phyloP scores from a whole-genome alignment of 2,797 vertebrate genomes.

The Anisognathus igniventris region DNA sequence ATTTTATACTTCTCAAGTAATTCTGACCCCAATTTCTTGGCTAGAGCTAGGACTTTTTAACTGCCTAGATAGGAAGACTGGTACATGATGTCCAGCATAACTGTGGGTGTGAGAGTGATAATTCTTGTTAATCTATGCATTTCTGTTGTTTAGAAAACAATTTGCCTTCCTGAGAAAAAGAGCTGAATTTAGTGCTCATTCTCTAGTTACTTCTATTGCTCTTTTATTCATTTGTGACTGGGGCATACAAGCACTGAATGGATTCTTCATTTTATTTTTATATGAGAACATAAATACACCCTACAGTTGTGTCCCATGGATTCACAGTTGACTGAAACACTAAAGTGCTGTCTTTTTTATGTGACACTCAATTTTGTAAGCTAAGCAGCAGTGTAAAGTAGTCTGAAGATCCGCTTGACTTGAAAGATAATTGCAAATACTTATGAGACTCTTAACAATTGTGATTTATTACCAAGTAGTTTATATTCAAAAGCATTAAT shows the following conservation, averaged over 20 bases:
- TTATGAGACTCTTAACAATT: background rate
- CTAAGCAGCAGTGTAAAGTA: background rate
- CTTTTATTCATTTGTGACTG: background rate
- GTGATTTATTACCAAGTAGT: background rate
- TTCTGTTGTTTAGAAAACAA: background rate
- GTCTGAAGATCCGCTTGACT: background rate
- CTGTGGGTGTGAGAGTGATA: background rate
- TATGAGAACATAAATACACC: background rate
- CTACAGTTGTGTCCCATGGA: background rate
- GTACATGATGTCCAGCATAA: background rate
- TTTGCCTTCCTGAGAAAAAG: background rate
- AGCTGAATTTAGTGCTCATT: background rate
- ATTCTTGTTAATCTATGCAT: background rate
- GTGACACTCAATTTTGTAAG: background rate
- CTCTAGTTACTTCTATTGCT: background rate
- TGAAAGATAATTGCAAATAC: constrained; percentile 9
- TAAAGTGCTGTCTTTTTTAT: background rate
- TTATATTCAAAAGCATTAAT: background rate
- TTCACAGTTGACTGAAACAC: background rate
- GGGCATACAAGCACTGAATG: background rate
- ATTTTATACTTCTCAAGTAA: background rate
- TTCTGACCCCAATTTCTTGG: background rate
- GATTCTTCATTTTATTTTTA: constrained; percentile 24
- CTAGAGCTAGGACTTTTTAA: background rate
- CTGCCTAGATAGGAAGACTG: background rate